Percentiles rank a stretch among this genome's conserved stretches.
phyloP scores from a whole-genome alignment of 2,113 vertebrate genomes.

The Holacanthus passer region DNA sequence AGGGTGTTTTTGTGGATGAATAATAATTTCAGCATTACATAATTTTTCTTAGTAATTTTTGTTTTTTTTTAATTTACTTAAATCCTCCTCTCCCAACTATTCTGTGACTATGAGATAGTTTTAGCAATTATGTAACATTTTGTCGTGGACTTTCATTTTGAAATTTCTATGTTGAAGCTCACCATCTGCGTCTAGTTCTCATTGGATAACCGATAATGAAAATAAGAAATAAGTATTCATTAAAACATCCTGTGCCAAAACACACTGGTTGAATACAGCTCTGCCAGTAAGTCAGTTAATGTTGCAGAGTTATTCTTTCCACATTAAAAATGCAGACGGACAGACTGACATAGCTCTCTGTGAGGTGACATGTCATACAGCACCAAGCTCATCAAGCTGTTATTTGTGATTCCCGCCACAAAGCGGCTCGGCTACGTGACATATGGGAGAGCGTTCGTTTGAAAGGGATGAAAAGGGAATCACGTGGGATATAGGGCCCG shows the following conservation, averaged over 20 bases:
- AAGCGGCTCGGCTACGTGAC: constrained; percentile 20
- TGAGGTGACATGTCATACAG: constrained; percentile 9
- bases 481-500: background rate
- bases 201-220: background rate
- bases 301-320: background rate
- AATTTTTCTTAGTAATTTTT: background rate
- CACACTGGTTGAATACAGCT: background rate
- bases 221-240: background rate
- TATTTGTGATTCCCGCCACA: constrained; percentile 16
- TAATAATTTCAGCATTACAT: background rate
- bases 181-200: background rate
- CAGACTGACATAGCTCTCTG: constrained; percentile 3
- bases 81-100: background rate
- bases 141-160: background rate
- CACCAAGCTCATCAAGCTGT: constrained; percentile 16
- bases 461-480: constrained; percentile 21
- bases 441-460: constrained; percentile 20
- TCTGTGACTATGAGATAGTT: background rate
- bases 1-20: too few species aligned
- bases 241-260: background rate
- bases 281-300: background rate
- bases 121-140: background rate
- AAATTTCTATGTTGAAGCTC: background rate
- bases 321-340: background rate
- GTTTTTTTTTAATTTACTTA: background rate